Evolutionary conservation across 2,888 invertebrate genomes (phyloP).

Genomic region (Eustalomyia histrio): DNA sequence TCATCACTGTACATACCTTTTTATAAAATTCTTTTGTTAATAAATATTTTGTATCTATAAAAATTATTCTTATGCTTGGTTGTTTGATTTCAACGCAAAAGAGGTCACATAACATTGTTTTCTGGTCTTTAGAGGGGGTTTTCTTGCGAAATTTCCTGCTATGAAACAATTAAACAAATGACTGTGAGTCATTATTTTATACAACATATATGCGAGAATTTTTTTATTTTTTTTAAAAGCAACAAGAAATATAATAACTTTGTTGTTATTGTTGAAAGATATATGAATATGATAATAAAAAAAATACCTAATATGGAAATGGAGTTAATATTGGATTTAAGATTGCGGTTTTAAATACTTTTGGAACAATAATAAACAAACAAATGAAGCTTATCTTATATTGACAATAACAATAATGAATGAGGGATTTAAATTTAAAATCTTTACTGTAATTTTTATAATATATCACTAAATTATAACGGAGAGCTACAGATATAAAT

Average conservation of each 20-base stretch:
- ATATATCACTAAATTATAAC: too few relatives aligned
- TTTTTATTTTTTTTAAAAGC: background rate
- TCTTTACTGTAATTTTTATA: background rate
- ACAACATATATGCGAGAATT: background rate
- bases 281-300: background rate
- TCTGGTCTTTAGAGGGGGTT: constrained; percentile 18
- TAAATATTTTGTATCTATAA: too few relatives aligned
- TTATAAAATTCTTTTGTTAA: too few relatives aligned
- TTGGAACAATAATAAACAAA: background rate
- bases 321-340: background rate
- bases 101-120: constrained; percentile 34
- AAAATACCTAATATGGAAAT: background rate
- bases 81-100: background rate
- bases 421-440: background rate
- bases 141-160: constrained; percentile 56
- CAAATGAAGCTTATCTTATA: background rate
- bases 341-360: background rate
- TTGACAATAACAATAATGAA: background rate
- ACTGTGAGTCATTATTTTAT: constrained; percentile 44
- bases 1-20: too few relatives aligned
- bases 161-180: constrained; percentile 53
- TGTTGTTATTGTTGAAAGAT: constrained; percentile 1
- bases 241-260: constrained; percentile 7
- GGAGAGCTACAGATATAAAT: too few relatives aligned
- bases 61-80: too few relatives aligned